Conservation (phyloP, 1,140 invertebrate genomes). For the Grapholita molesta region DNA sequence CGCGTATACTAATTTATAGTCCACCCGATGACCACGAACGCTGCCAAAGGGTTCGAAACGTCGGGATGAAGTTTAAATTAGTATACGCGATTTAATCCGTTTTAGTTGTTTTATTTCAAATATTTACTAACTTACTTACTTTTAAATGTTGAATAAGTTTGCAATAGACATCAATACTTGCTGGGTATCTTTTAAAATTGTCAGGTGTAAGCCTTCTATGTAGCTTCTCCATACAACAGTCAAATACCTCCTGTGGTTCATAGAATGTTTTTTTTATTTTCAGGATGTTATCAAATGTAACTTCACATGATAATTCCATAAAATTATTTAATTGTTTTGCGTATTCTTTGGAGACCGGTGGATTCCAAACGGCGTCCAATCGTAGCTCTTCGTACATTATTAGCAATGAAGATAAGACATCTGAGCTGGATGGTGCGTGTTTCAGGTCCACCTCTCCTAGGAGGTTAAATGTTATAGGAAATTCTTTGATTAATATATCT, state of each 20-base stretch:
- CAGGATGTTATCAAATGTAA: slow-evolving; percentile 38
- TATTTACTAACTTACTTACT: too few species aligned
- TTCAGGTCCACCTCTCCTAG: slow-evolving; percentile 38
- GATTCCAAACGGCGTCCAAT: slow-evolving; percentile 42
- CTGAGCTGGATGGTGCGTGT: slow-evolving; percentile 15
- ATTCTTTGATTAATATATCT: slow-evolving; percentile 39
- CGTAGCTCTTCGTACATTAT: slow-evolving; percentile 49
- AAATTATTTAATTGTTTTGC: slow-evolving; percentile 39
- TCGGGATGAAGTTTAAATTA: not conserved
- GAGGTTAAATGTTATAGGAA: slow-evolving; percentile 34
- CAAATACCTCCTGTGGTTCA: slow-evolving; percentile 48
- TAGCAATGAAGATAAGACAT: slow-evolving; percentile 38
- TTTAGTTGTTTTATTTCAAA: too few species aligned
- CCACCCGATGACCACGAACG: too few species aligned
- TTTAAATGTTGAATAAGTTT: slow-evolving; percentile 39
- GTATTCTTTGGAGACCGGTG: slow-evolving; percentile 31
- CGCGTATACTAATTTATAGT: too few species aligned
- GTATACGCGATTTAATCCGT: too few species aligned
- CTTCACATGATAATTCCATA: slow-evolving; percentile 39
- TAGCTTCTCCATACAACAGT: slow-evolving; percentile 44
- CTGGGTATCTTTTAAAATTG: slow-evolving; percentile 55
- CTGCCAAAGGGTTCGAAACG: not conserved
- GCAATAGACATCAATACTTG: slow-evolving; percentile 54
- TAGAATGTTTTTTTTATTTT: slow-evolving; percentile 30
- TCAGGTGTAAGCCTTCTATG: slow-evolving; percentile 47